A percentile compares a stretch with the other conserved stretches of the same genome.
phyloP scores from a whole-genome alignment of 2,888 invertebrate genomes.

The Acheta domesticus region DNA sequence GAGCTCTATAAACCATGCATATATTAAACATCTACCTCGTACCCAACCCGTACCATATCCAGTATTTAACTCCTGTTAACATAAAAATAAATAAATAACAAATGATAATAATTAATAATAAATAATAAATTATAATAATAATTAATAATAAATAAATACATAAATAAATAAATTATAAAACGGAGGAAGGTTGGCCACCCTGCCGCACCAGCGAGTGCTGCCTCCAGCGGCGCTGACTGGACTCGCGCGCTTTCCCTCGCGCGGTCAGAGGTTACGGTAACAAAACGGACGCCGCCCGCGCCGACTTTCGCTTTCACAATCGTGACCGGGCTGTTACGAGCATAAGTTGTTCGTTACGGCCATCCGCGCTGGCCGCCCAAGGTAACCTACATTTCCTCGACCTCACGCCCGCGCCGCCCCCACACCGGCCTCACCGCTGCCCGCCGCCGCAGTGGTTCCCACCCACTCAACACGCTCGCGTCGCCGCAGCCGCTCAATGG shows the following conservation, averaged over 20 bases:
- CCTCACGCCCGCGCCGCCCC: not conserved
- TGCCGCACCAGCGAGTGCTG: not conserved
- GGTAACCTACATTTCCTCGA: not conserved
- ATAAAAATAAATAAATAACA: too few species aligned
- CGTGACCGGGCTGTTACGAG: not conserved
- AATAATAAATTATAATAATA: too few species aligned
- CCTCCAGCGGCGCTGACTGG: not conserved
- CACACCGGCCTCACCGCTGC: not conserved
- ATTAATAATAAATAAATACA: too few species aligned
- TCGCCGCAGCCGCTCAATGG: too few species aligned
- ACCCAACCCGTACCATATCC: too few species aligned
- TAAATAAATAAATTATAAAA: too few species aligned
- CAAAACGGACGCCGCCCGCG: not conserved
- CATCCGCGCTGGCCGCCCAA: not conserved
- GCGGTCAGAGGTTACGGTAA: slow-evolving; percentile 18
- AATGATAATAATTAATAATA: too few species aligned
- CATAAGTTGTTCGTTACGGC: not conserved
- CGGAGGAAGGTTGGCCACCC: not conserved
- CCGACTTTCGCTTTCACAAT: slow-evolving; percentile 4
- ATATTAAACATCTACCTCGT: too few species aligned
- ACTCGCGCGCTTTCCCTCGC: not conserved
- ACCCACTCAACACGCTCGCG: not conserved
- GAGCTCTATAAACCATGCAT: too few species aligned
- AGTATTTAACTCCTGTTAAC: too few species aligned
- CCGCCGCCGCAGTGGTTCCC: not conserved